Evolutionary conservation across 2,888 invertebrate species (phyloP).

Genomic region (Opisthograptis luteolata): DNA sequence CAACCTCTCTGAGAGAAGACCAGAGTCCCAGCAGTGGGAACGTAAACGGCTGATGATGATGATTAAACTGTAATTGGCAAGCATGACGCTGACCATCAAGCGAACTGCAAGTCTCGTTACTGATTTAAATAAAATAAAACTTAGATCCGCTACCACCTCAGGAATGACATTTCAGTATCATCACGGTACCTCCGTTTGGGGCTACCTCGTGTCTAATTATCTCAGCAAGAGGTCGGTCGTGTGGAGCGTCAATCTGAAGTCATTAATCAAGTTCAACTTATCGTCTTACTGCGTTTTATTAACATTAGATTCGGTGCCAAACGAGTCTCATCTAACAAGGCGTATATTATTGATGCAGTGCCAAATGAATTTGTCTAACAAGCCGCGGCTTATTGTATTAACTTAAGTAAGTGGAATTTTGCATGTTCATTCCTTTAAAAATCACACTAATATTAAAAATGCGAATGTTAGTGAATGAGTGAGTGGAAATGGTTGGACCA

Average conservation of each 20-base stretch:
- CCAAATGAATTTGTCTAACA: constrained; percentile 30
- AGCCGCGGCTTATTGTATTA: constrained; percentile 12
- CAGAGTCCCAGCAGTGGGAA: no score
- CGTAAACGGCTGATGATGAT: no score
- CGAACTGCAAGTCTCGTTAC: no score
- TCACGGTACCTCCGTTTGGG: constrained; percentile 46
- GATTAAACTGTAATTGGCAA: no score
- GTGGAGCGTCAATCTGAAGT: constrained; percentile 68
- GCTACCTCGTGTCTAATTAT: constrained; percentile 64
- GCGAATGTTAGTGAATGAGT: no score
- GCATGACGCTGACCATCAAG: no score
- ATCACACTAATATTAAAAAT: no score
- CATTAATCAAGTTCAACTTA: constrained; percentile 79
- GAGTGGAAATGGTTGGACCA: no score
- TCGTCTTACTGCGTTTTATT: constrained; percentile 54
- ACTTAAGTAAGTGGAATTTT: no score
- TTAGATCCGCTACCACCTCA: not conserved
- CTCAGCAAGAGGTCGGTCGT: constrained; percentile 66
- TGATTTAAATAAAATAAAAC: not conserved
- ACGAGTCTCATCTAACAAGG: constrained; percentile 23
- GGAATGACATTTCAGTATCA: constrained; percentile 45
- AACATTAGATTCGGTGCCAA: constrained; percentile 60
- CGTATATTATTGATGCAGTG: constrained; percentile 59
- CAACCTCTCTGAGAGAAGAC: no score
- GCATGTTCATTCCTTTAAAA: no score